These are phyloP conservation scores for Camponotus vicinus DNA, from an alignment of 1,140 invertebrate species.

Conservation along the genomic window DNA sequence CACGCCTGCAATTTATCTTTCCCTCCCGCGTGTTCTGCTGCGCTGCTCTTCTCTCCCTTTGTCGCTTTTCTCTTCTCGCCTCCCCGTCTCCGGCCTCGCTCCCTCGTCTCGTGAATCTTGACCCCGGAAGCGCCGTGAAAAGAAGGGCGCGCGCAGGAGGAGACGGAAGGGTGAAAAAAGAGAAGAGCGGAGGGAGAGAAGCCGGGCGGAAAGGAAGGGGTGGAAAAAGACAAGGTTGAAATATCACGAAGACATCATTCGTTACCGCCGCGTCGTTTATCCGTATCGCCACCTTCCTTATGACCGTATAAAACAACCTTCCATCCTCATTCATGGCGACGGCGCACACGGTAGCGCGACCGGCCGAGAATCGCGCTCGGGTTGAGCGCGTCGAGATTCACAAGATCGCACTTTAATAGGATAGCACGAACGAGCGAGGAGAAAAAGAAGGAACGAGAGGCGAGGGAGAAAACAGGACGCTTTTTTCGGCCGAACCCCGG, in stretches of 20 bases:
- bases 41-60: slow-evolving; percentile 38
- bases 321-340: slow-evolving; percentile 60
- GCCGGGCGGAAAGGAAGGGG: background rate
- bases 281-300: slow-evolving; percentile 65
- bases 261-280: slow-evolving; percentile 75
- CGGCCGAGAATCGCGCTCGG: slow-evolving; percentile 20
- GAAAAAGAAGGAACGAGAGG: slow-evolving; percentile 29
- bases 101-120: slow-evolving; percentile 73
- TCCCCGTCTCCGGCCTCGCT: slow-evolving; percentile 17
- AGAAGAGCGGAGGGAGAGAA: background rate
- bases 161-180: slow-evolving; percentile 3
- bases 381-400: slow-evolving; percentile 31
- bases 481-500: slow-evolving; percentile 37
- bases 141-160: slow-evolving; percentile 8
- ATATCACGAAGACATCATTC: slow-evolving; percentile 77
- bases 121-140: slow-evolving; percentile 68
- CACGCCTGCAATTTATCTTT: slow-evolving; percentile 73
- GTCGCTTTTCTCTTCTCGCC: slow-evolving; percentile 71
- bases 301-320: slow-evolving; percentile 68
- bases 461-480: slow-evolving; percentile 45
- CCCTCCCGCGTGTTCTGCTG: slow-evolving; percentile 54
- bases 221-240: slow-evolving; percentile 61
- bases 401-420: slow-evolving; percentile 69
- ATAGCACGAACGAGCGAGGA: slow-evolving; percentile 14
- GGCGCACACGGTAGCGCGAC: background rate